Base-by-base conservation (phyloP, 37 sponge, comb jelly and placozoan genomes). In the Chondrosia reniformis region DNA sequence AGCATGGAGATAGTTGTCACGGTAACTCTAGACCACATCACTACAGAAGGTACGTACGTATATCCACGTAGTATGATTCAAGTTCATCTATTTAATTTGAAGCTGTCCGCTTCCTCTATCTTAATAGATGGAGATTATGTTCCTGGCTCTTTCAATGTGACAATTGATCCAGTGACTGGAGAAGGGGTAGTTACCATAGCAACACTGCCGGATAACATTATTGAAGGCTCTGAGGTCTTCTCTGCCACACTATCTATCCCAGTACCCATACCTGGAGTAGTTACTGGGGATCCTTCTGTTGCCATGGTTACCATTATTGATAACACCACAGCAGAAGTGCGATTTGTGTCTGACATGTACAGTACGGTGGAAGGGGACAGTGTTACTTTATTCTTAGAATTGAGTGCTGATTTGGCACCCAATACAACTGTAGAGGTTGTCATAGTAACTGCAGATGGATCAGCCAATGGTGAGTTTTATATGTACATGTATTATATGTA, bases 381-480 rank as follows among this genome's bases (percentile, higher is more conserved):
- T 40, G 72, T 9, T 25, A 69, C 44, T 21, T 24, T 69, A 13
- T 22, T 13, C n/a, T 9, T 69, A 1, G 43, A 69, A 25, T 25
- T 69, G 72, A 40, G 6, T 40, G 72, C 72, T 5, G 72, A 41
- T 19, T 41, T 69, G n/a, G 72, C 72, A 3, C 43, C 72, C 5
- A 44, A 44, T 21, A 44, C 42, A 44, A 8, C 42, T 21, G 4
- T 8, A 1, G 2, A 2, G 21, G 72, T 69, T 2, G 24, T n/a
- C 42, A 25, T 69, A 21, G 42, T 31, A 3, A 10, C 41, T 40
- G 43, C 3, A 25, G 42, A 34, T 40, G 72, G 72, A 17, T 43
- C 72, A 69, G 72, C 72, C 19, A 41, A 69, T 2, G 42, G 72
- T 69, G 72, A 69, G 72, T 38, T 13, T 1, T 62, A 62, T 37